phyloP scores from a whole-genome alignment of 2,888 invertebrate species.

The Zygogramma bicolorata region DNA sequence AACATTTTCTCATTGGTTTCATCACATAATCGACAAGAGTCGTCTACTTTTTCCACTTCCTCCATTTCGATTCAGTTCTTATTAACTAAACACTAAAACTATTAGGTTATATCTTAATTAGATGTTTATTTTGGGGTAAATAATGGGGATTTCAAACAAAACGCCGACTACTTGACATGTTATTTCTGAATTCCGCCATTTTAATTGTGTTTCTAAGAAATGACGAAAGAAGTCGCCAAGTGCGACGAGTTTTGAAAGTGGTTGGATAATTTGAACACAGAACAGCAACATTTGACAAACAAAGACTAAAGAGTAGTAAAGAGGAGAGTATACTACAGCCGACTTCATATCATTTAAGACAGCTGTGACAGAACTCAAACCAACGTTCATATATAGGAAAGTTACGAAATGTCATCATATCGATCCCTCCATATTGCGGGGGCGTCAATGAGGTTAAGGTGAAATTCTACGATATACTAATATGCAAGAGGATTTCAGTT shows the following conservation, averaged over 20 bases:
- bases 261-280: not conserved
- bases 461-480: too few species aligned
- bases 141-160: slow-evolving; percentile 49
- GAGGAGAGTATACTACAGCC: too few species aligned
- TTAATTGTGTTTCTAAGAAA: slow-evolving; percentile 38
- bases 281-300: not conserved
- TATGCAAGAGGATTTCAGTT: too few species aligned
- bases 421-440: too few species aligned
- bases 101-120: slow-evolving; percentile 33
- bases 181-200: slow-evolving; percentile 54
- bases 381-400: too few species aligned
- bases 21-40: slow-evolving; percentile 64
- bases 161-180: slow-evolving; percentile 58
- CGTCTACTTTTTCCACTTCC: slow-evolving; percentile 50
- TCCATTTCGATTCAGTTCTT: slow-evolving; percentile 35
- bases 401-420: too few species aligned
- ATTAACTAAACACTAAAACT: slow-evolving; percentile 21
- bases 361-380: too few species aligned
- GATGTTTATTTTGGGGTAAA: slow-evolving; percentile 33
- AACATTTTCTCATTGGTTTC: slow-evolving; percentile 58
- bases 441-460: too few species aligned
- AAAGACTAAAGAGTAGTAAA: too few species aligned
- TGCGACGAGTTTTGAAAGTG: slow-evolving; percentile 4
- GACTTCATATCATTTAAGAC: too few species aligned
- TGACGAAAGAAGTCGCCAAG: slow-evolving; percentile 34